Evolutionary conservation across 2,113 vertebrate species (phyloP), one percentile per base, ranked within the genome.

Genomic region (Neogale vison): DNA sequence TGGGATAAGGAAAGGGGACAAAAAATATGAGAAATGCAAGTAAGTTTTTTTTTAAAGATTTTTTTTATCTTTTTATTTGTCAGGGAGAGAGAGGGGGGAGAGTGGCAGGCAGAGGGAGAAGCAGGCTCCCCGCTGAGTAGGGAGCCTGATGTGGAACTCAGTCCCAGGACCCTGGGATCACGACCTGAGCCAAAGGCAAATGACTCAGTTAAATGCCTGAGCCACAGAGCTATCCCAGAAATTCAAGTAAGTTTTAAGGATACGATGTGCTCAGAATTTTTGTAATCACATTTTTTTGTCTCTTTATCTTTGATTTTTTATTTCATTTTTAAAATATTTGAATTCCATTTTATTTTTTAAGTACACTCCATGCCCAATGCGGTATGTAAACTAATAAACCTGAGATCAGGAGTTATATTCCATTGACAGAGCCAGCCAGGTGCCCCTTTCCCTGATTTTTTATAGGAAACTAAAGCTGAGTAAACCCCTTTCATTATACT

Each of bases 351-450:
- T 82, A 76, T 17, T 77, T 18, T 47, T 77, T 18, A 47, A 29
- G 26, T 47, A 45, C 7, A 45, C 24, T 31, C 42, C 52, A 17
- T 0, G 0, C n/a, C 21, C 55, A 39, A 4, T 26, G n/a, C 23
- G 74, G 74, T 3, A 1, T 6, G 26, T 14, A 15, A 45, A 45
- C 6, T 74, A 39, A 74, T 45, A 14, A 74, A 23, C 24, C 13
- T 26, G 39, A 74, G 39, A 45, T 45, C 72, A 74, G 36, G 21
- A 42, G 71, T 74, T 7, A 45, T 45, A 11, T 42, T 45, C 13
- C 23, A 15, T 0, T 74, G 39, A 45, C 72, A 8, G 23, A 74
- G 12, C 6, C 72, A 45, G 23, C 6, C 39, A 74, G 72, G 72
- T 45, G 13, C 6, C 26, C 39, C 42, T 31, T 50, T 85, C 34